These are phyloP conservation scores for Troglohyphantes excavatus DNA, from an alignment of 2,888 invertebrate species.

Conservation along the genomic window DNA sequence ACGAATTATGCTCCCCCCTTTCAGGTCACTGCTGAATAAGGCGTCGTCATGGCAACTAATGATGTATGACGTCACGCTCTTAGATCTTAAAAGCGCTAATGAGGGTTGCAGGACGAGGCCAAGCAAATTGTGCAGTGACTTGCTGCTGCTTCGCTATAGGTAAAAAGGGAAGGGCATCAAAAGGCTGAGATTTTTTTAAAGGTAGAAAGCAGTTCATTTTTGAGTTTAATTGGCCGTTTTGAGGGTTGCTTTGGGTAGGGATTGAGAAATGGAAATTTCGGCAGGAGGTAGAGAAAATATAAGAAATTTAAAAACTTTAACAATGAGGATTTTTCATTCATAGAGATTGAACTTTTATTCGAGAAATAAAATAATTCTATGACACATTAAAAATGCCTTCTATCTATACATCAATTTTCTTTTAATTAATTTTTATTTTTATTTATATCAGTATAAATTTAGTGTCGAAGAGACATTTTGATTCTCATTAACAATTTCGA, in stretches of 20 bases:
- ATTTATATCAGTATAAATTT: too few species aligned
- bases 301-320: background rate
- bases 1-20: slow-evolving; percentile 28
- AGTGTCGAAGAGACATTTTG: too few species aligned
- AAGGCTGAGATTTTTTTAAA: slow-evolving; percentile 51
- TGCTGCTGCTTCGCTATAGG: slow-evolving; percentile 24
- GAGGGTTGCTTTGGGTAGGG: slow-evolving; percentile 46
- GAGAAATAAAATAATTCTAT: too few species aligned
- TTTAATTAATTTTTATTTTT: too few species aligned
- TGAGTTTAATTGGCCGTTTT: slow-evolving; percentile 74
- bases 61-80: slow-evolving; percentile 73
- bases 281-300: background rate
- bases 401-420: too few species aligned
- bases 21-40: slow-evolving; percentile 62
- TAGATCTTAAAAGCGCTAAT: slow-evolving; percentile 78
- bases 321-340: background rate
- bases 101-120: slow-evolving; percentile 58
- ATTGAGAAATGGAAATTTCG: background rate
- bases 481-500: too few species aligned
- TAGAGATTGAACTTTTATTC: background rate
- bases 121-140: slow-evolving; percentile 60
- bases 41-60: slow-evolving; percentile 76
- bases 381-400: too few species aligned
- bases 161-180: slow-evolving; percentile 47
- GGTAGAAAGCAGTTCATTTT: slow-evolving; percentile 22